Percentiles rank a stretch among this genome's conserved stretches.
Evolutionary conservation across 2,113 vertebrate genomes (phyloP).

Genomic region (Rhagologus leucostigma): DNA sequence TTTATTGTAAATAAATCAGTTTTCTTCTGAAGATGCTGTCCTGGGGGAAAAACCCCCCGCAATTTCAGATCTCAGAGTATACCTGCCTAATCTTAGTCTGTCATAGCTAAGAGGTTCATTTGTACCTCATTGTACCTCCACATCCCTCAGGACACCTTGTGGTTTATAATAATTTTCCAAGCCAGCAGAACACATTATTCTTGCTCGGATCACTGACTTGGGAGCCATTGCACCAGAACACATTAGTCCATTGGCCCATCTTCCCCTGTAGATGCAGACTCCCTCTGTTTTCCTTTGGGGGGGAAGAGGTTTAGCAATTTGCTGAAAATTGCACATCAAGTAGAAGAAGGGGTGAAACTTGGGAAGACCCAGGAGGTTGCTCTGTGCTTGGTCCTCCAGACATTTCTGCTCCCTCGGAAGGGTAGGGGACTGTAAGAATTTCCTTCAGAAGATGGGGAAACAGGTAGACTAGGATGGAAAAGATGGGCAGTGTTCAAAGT

Average conservation of each 20-base stretch:
- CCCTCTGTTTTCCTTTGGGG: background rate
- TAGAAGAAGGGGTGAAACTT: background rate
- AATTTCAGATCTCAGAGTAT: background rate
- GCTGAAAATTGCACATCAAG: background rate
- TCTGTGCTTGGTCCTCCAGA: background rate
- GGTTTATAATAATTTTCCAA: conserved; percentile 10
- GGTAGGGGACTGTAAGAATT: background rate
- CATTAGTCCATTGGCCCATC: background rate
- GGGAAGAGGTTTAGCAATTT: background rate
- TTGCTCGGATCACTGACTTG: background rate
- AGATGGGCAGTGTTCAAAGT: background rate
- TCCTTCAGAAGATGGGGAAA: background rate
- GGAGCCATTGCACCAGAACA: background rate
- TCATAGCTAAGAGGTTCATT: background rate
- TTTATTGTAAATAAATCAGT: background rate
- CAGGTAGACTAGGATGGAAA: background rate
- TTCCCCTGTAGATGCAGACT: background rate
- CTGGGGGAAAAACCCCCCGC: rapidly evolving
- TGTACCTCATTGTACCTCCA: background rate
- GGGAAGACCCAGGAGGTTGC: background rate
- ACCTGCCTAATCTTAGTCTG: background rate
- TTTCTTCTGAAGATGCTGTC: background rate
- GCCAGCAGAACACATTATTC: background rate
- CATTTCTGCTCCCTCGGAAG: background rate
- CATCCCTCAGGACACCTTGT: background rate